Percentiles rank a stretch among this genome's conserved stretches.
Evolutionary conservation across 2,113 vertebrate genomes (phyloP).

Genomic region (Oplegnathus fasciatus): DNA sequence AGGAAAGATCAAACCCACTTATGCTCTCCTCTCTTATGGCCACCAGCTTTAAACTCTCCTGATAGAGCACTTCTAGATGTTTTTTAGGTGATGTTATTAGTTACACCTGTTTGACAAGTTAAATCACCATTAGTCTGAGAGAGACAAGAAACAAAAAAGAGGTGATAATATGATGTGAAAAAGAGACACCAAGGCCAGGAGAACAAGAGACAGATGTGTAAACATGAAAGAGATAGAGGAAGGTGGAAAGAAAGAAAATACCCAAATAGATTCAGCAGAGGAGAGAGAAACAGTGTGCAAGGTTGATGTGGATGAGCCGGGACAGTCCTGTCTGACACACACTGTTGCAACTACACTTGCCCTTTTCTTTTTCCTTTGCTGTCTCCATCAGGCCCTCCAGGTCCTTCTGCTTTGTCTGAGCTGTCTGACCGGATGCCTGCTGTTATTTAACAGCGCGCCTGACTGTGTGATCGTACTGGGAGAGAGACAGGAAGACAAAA

Average conservation of each 20-base stretch:
- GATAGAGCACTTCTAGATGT: not conserved
- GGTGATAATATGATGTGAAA: fast-evolving
- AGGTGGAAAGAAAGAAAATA: not conserved
- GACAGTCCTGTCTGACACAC: conserved; percentile 66
- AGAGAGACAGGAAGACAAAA: not conserved
- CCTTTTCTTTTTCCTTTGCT: conserved; percentile 63
- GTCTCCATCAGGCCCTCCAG: conserved; percentile 45
- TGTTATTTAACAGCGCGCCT: conserved; percentile 40
- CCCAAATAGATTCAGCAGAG: conserved; percentile 8
- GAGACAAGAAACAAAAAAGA: not conserved
- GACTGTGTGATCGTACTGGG: not conserved
- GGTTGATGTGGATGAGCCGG: conserved; percentile 61
- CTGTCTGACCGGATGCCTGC: conserved; percentile 59
- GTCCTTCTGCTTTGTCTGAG: conserved; percentile 57
- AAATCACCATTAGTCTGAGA: not conserved
- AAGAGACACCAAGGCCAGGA: not conserved
- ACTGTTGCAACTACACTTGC: conserved; percentile 45
- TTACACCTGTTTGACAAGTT: conserved; percentile 7
- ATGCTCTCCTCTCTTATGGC: conserved; percentile 15
- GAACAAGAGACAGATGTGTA: not conserved
- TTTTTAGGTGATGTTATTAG: not conserved
- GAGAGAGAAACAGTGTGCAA: conserved; percentile 23
- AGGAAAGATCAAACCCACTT: conserved; percentile 33
- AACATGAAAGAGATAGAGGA: not conserved
- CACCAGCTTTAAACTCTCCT: conserved; percentile 4